Conservation (phyloP, 2,797 vertebrate species). For the Oryzias dopingdopingensis region DNA sequence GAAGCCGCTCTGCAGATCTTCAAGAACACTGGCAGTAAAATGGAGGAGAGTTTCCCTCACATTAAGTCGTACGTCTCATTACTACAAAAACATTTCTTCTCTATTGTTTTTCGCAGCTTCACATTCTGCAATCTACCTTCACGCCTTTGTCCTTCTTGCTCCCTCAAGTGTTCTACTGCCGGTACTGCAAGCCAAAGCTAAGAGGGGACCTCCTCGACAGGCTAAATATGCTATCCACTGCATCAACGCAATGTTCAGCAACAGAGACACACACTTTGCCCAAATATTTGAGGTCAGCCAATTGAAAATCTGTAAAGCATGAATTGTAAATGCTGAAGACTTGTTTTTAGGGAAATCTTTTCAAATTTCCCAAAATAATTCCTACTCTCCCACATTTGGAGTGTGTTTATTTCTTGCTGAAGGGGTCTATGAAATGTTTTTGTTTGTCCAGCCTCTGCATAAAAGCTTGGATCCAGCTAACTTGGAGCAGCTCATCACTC, state of each 20-base stretch:
- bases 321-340: too few species aligned
- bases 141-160: conserved; percentile 21
- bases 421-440: background rate
- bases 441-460: conserved; percentile 85
- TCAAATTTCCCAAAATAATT: background rate
- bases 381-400: background rate
- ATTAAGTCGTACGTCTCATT: conserved; percentile 90
- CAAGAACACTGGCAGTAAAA: conserved; percentile 94
- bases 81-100: background rate
- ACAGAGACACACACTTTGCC: conserved; percentile 97
- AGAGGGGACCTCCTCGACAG: conserved; percentile 93
- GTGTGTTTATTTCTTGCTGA: background rate
- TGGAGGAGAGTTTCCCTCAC: conserved; percentile 97
- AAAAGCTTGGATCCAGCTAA: conserved; percentile 94
- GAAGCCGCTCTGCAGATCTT: conserved; percentile 98
- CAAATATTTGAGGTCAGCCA: conserved; percentile 96
- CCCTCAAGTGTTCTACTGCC: conserved; percentile 88
- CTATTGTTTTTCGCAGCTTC: background rate
- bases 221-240: conserved; percentile 98
- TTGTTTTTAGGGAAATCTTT: background rate
- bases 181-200: conserved; percentile 96
- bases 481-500: conserved; percentile 94
- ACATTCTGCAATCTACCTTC: background rate
- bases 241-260: conserved; percentile 97
- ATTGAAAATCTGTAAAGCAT: too few species aligned